Conservation (phyloP, 2,888 invertebrate genomes). For the Volucella bombylans region DNA sequence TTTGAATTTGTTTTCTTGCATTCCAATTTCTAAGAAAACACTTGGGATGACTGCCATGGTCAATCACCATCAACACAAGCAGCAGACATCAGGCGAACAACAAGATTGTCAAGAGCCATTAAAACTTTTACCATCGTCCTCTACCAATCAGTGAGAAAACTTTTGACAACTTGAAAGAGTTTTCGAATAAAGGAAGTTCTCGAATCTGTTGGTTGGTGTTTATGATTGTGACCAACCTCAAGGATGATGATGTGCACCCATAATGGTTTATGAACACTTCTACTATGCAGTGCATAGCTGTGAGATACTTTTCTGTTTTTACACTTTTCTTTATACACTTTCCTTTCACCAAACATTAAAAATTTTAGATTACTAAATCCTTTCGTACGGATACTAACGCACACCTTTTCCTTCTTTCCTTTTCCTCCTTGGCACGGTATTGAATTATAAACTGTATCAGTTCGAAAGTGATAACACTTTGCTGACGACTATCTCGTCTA, state of each 20-base stretch:
- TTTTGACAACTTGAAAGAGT: slow-evolving; percentile 12
- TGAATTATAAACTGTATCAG: slow-evolving; percentile 82
- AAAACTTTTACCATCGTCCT: slow-evolving; percentile 36
- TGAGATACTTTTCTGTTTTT: slow-evolving; percentile 30
- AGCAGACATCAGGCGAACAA: background rate
- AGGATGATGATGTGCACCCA: slow-evolving; percentile 1
- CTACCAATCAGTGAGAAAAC: slow-evolving; percentile 43
- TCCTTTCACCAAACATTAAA: slow-evolving; percentile 70
- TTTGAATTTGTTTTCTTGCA: slow-evolving; percentile 46
- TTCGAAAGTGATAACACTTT: slow-evolving; percentile 82
- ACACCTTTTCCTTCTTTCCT: slow-evolving; percentile 81
- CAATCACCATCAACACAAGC: background rate
- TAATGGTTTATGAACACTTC: background rate
- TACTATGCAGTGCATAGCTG: slow-evolving; percentile 10
- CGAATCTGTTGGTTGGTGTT: background rate
- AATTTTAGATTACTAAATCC: slow-evolving; percentile 32
- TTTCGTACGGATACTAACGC: slow-evolving; percentile 21
- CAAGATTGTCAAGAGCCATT: background rate
- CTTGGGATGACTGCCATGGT: background rate
- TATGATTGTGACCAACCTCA: slow-evolving; percentile 32
- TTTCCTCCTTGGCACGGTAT: slow-evolving; percentile 81
- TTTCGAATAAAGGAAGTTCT: slow-evolving; percentile 8
- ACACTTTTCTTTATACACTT: slow-evolving; percentile 68
- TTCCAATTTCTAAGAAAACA: background rate
- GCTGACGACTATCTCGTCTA: slow-evolving; percentile 79